Evolutionary conservation across 2,888 invertebrate genomes (phyloP).

Genomic region (Tenthredo mesomela): DNA sequence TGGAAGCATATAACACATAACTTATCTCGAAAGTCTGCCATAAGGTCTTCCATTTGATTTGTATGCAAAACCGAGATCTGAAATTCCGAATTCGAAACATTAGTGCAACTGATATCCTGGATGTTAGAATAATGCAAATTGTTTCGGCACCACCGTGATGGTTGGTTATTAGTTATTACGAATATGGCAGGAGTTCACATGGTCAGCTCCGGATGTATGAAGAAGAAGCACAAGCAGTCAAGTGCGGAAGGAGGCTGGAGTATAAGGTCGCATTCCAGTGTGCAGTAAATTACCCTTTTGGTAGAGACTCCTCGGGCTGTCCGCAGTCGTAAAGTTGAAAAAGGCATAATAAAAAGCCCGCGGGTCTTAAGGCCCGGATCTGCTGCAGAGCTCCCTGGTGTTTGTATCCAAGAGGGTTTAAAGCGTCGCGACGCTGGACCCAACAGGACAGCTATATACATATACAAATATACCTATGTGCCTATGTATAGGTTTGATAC

Average conservation of each 20-base stretch:
- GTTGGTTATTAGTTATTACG: too few relatives aligned
- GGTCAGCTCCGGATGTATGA: background rate
- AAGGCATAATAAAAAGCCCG: constrained; percentile 48
- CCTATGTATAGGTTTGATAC: background rate
- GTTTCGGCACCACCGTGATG: too few relatives aligned
- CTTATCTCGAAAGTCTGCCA: too few relatives aligned
- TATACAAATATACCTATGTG: background rate
- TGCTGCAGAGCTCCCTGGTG: constrained; percentile 13
- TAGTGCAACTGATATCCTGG: too few relatives aligned
- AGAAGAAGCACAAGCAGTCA: background rate
- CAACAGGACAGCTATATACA: too few relatives aligned
- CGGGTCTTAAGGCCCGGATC: constrained; percentile 34
- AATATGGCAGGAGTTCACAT: background rate
- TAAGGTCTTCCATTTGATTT: too few relatives aligned
- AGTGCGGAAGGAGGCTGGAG: constrained; percentile 20
- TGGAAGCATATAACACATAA: too few relatives aligned
- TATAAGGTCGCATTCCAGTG: constrained; percentile 53
- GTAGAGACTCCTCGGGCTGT: constrained; percentile 52
- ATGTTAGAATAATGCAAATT: background rate
- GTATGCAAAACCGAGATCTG: background rate
- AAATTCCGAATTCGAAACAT: too few relatives aligned
- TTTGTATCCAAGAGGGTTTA: constrained; percentile 2
- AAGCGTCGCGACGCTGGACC: constrained; percentile 13
- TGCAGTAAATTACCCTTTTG: constrained; percentile 61
- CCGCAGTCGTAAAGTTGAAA: constrained; percentile 50